These are phyloP conservation scores for Danio albolineatus DNA, from an alignment of 2,797 vertebrate genomes.

Conservation along the genomic window DNA sequence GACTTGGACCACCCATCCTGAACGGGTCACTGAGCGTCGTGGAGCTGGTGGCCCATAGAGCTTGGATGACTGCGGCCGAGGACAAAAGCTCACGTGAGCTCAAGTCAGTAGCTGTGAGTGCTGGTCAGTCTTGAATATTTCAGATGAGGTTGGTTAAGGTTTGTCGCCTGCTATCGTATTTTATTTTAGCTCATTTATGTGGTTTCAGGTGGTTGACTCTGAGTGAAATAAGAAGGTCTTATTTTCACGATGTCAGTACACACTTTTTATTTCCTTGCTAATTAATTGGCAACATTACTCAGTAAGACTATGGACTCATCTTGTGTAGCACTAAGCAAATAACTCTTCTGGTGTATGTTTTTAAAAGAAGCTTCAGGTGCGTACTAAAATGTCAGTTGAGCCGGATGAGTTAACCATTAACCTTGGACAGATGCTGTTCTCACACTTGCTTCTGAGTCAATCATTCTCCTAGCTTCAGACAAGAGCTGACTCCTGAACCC, in stretches of 20 bases:
- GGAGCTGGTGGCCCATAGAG: slow-evolving; percentile 14
- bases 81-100: slow-evolving; percentile 42
- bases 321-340: not conserved
- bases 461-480: slow-evolving; percentile 43
- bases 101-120: not conserved
- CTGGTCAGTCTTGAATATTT: not conserved
- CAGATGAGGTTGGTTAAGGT: not conserved
- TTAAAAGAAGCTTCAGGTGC: not conserved
- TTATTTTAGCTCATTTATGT: not conserved
- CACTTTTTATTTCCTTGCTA: not conserved
- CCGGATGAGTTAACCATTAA: slow-evolving; percentile 58
- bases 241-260: not conserved
- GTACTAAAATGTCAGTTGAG: slow-evolving; percentile 45
- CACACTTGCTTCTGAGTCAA: slow-evolving; percentile 45
- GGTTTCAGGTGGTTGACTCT: not conserved
- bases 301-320: not conserved
- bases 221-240: not conserved
- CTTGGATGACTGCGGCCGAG: slow-evolving; percentile 3
- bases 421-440: slow-evolving; percentile 40
- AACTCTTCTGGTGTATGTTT: not conserved
- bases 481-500: slow-evolving; percentile 45
- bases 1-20: slow-evolving; percentile 59
- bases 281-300: not conserved
- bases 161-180: not conserved
- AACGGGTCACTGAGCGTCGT: slow-evolving; percentile 34